Evolutionary conservation across 2,113 vertebrate genomes (phyloP), one percentile per base, ranked within the genome.

Genomic region (Maccullochella peelii): DNA sequence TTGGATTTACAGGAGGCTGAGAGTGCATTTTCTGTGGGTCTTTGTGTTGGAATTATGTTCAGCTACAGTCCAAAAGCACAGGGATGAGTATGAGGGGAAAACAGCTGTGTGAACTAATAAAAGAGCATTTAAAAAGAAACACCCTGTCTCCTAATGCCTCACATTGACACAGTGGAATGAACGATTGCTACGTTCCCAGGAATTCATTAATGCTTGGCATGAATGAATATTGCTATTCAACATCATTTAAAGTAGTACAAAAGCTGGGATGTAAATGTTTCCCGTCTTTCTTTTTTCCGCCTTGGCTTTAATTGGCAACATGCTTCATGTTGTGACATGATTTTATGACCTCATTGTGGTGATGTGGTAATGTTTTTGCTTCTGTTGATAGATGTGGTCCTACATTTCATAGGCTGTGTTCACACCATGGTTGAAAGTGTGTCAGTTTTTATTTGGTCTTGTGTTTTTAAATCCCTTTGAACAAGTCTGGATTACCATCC

Each of bases 31-130:
- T 86, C 80, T 63, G 54, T 68, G 63, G 54, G 57, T 77, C 58
- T 90, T 93, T 92, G 83, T 91, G 80, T 68, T 75, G 90, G 90
- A 91, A 92, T 93, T 87, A 85, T 88, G 89, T 88, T 78, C 38
- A 82, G 82, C 77, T n/a, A 30, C 69, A 85, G 84, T 83, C 80
- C 40, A 66, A 62, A 63, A 88, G 84, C 69, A 62, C 52, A 40
- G 74, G 76, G 65, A 82, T 79, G 76, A 73, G 75, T 7, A 15
- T 59, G 66, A 20, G 59, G 78, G 78, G 72, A 72, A 88, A 89
- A 74, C 88, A 88, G 87, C 73, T 88, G 85, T 88, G 76, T 81
- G 81, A 89, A 91, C 71, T 75, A 82, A 77, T 85, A 80, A 89
- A 86, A 91, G 74, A 91, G 73, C 84, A 83, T 84, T 77, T 82